Evolutionary conservation across 2,113 vertebrate species (phyloP).

Genomic region (Muntiacus reevesi): DNA sequence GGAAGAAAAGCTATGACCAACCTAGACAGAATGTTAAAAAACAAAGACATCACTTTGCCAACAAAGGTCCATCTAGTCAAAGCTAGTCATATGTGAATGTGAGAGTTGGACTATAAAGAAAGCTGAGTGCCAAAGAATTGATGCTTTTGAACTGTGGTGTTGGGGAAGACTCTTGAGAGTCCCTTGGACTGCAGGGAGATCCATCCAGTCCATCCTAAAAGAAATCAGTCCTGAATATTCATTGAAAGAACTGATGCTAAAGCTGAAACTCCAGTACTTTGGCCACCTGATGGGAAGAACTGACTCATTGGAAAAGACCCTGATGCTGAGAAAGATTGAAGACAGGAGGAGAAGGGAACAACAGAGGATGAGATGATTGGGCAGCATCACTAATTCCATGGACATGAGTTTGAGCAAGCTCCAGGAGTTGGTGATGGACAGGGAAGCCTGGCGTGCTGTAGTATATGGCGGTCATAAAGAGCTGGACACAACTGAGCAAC

Average conservation of each 20-base stretch:
- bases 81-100: not conserved
- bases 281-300: not conserved
- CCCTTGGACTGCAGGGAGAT: not conserved
- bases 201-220: not conserved
- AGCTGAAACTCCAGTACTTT: not conserved
- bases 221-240: not conserved
- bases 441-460: fast-evolving
- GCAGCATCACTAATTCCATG: not conserved
- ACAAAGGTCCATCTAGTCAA: not conserved
- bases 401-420: not conserved
- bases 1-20: not conserved
- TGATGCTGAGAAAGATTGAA: not conserved
- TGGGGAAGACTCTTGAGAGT: not conserved
- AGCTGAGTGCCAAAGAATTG: fast-evolving
- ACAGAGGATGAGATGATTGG: not conserved
- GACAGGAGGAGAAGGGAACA: fast-evolving
- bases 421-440: not conserved
- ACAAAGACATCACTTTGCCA: not conserved
- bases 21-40: not conserved
- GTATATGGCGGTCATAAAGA: not conserved
- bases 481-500: not conserved
- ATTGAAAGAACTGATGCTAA: not conserved
- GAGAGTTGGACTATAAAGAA: not conserved
- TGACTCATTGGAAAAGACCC: not conserved
- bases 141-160: not conserved